Evolutionary conservation across 2,113 vertebrate genomes (phyloP).

Genomic region (Malurus cyaneus): DNA sequence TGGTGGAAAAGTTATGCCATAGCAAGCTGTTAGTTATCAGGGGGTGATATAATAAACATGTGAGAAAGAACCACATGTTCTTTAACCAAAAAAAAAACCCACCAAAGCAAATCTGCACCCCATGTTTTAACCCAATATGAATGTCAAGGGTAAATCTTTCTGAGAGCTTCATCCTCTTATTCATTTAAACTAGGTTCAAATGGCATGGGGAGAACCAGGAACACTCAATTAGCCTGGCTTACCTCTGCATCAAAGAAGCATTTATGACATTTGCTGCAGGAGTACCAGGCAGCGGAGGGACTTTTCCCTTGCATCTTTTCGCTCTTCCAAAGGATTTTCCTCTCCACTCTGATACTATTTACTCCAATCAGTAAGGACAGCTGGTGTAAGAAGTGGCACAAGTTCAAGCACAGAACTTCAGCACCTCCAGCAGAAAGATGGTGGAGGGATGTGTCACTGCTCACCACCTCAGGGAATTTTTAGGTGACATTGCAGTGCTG

Average conservation of each 20-base stretch:
- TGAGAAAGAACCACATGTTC: neutral
- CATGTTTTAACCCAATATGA: neutral
- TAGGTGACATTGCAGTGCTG: neutral
- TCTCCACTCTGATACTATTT: neutral
- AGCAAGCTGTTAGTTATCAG: neutral
- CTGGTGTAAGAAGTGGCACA: fast-evolving
- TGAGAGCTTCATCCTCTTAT: neutral
- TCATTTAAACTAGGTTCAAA: neutral
- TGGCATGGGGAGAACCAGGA: neutral
- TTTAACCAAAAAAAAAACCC: neutral
- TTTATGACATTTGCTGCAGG: neutral
- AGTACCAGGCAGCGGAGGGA: neutral
- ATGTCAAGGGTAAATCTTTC: neutral
- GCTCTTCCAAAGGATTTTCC: neutral
- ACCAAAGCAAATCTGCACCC: neutral
- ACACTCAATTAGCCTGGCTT: neutral
- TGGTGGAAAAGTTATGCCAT: neutral
- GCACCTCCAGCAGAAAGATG: neutral
- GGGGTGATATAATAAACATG: neutral
- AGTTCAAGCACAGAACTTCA: too few species aligned
- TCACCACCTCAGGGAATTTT: neutral
- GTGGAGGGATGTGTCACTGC: neutral
- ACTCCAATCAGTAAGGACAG: neutral
- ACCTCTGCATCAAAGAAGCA: neutral
- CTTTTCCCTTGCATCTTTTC: neutral